Percentiles rank a stretch among this genome's conserved stretches.
Conservation (phyloP, 2,797 vertebrate species). For the Dendrocincla tyrannina region DNA sequence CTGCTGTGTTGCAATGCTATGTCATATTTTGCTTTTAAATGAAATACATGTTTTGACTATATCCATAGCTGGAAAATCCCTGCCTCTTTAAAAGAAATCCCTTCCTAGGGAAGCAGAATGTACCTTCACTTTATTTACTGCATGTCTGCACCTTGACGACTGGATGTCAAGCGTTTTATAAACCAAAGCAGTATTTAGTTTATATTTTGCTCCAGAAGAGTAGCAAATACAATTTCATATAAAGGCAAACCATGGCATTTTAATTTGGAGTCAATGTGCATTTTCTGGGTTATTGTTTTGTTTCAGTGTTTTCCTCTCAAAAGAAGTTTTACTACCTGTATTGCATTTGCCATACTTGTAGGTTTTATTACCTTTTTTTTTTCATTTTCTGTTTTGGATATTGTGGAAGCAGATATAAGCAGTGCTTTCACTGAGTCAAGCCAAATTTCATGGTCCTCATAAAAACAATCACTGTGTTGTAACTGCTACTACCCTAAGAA, state of each 20-base stretch:
- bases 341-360: not conserved
- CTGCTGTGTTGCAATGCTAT: not conserved
- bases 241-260: not conserved
- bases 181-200: slow-evolving; percentile 10
- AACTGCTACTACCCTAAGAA: not conserved
- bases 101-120: not conserved
- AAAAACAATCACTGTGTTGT: not conserved
- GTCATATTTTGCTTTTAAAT: not conserved
- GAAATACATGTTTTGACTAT: not conserved
- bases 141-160: not conserved
- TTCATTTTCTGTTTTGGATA: not conserved
- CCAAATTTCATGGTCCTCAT: not conserved
- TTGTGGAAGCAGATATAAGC: not conserved
- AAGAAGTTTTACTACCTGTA: not conserved
- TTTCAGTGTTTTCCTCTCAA: not conserved
- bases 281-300: not conserved
- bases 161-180: not conserved
- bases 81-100: not conserved
- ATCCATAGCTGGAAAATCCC: not conserved
- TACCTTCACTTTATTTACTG: not conserved
- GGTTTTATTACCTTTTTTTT: not conserved
- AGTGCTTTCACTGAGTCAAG: not conserved
- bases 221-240: not conserved
- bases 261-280: not conserved
- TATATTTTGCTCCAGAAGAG: not conserved